phyloP scores from a whole-genome alignment of 2,888 invertebrate genomes.

The Timema cristinae region DNA sequence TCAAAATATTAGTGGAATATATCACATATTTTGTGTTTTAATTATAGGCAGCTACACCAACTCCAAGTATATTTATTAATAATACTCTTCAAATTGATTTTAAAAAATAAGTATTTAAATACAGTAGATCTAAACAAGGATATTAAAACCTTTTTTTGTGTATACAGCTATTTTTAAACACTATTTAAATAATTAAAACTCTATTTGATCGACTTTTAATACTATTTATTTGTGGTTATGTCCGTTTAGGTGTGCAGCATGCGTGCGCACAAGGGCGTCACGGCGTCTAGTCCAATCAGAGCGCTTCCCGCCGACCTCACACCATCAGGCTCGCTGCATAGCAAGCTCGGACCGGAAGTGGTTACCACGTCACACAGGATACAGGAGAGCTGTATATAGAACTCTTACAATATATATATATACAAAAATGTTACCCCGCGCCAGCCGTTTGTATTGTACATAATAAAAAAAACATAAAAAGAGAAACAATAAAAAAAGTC shows the following conservation, averaged over 20 bases:
- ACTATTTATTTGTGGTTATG: background rate
- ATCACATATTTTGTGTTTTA: too few species aligned
- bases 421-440: background rate
- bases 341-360: slow-evolving; percentile 63
- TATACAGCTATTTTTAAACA: too few species aligned
- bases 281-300: slow-evolving; percentile 51
- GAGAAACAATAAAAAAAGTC: too few species aligned
- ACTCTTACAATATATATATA: slow-evolving; percentile 9
- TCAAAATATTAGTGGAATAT: too few species aligned
- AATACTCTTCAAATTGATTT: too few species aligned
- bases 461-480: slow-evolving; percentile 8
- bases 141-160: too few species aligned
- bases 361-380: slow-evolving; percentile 83
- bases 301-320: slow-evolving; percentile 52
- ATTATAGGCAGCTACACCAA: too few species aligned
- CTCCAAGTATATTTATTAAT: too few species aligned
- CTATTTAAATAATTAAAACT: background rate
- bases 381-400: slow-evolving; percentile 86
- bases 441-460: slow-evolving; percentile 30
- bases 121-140: too few species aligned
- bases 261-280: slow-evolving; percentile 63
- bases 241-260: slow-evolving; percentile 68
- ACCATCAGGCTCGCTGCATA: slow-evolving; percentile 55
- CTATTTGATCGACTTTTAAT: too few species aligned
- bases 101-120: too few species aligned